Percentiles rank a stretch among this genome's conserved stretches.
Conservation (phyloP, 2,888 invertebrate species). For the Ariolimax columbianus region DNA sequence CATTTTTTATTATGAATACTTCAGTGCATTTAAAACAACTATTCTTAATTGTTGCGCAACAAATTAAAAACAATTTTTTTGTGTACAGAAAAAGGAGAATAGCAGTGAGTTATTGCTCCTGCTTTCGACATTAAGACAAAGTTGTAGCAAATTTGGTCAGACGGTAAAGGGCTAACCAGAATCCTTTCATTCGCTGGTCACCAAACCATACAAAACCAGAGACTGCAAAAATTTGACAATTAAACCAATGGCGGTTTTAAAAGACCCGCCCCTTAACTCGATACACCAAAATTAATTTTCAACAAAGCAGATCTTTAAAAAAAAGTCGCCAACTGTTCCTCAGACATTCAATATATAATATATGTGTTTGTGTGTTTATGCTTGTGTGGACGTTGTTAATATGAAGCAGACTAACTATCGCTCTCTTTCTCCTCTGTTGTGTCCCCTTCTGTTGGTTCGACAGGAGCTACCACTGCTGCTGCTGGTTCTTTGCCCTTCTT, state of each 20-base stretch:
- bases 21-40: no score
- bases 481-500: constrained; percentile 53
- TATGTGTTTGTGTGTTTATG: neutral
- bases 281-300: neutral
- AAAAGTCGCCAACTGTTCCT: neutral
- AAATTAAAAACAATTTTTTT: no score
- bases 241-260: neutral
- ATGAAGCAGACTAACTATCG: constrained; percentile 34
- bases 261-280: neutral
- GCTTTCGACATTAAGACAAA: no score
- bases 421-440: constrained; percentile 12
- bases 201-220: neutral
- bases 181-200: neutral
- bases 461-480: constrained; percentile 17
- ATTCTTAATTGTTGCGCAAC: no score
- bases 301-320: neutral
- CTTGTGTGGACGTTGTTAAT: neutral
- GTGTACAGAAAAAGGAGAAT: no score
- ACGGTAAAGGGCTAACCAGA: neutral
- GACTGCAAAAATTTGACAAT: neutral
- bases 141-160: no score
- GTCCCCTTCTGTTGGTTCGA: neutral
- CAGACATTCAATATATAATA: neutral
- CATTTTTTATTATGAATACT: no score
- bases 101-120: no score